These are phyloP conservation scores for Dryas iulia DNA, from an alignment of 1,140 invertebrate species.

Conservation along the genomic window DNA sequence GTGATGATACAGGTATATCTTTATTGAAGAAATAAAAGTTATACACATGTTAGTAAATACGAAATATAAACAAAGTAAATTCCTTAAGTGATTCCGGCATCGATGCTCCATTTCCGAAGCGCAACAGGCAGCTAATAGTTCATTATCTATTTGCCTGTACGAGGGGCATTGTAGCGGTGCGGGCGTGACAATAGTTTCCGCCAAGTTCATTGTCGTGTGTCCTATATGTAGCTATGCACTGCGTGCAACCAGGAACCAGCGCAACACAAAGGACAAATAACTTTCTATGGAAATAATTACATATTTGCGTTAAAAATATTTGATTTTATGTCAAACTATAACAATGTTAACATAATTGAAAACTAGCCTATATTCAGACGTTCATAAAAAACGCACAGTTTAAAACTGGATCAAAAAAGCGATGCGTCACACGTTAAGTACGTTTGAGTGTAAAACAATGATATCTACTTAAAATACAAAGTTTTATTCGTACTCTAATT, in stretches of 20 bases:
- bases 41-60: neutral
- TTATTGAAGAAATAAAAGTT: no score
- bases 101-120: conserved; percentile 23
- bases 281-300: neutral
- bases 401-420: neutral
- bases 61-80: neutral
- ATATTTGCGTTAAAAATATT: neutral
- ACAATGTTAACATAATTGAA: neutral
- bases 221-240: conserved; percentile 23
- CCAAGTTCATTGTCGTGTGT: conserved; percentile 73
- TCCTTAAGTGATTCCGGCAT: conserved; percentile 12
- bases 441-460: conserved; percentile 11
- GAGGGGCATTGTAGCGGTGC: conserved; percentile 60
- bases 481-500: conserved; percentile 18
- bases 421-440: conserved; percentile 11
- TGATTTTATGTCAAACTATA: neutral
- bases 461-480: conserved; percentile 6
- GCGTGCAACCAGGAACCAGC: conserved; percentile 18
- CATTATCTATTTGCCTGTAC: conserved; percentile 28
- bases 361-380: neutral
- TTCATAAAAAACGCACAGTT: neutral
- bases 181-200: conserved; percentile 74
- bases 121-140: conserved; percentile 30
- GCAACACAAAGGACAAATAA: neutral
- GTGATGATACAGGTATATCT: no score